These are phyloP conservation scores for Phoeniculus purpureus DNA, from an alignment of 2,797 vertebrate species.

Conservation along the genomic window DNA sequence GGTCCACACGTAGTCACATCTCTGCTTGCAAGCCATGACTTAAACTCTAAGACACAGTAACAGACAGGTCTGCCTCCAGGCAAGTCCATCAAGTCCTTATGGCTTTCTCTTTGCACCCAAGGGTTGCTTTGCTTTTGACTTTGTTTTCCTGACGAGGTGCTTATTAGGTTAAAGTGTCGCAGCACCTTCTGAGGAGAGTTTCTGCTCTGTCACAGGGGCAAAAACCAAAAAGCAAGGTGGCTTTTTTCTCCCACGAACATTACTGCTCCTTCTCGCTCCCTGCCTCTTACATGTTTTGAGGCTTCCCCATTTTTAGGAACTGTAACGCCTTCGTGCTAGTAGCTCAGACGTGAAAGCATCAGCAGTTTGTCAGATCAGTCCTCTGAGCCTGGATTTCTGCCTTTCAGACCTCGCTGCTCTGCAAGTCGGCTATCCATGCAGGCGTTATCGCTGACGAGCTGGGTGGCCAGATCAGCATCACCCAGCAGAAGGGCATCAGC, in stretches of 20 bases:
- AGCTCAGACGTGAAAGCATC: neutral
- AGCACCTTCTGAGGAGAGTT: neutral
- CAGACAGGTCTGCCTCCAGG: neutral
- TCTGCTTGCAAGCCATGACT: neutral
- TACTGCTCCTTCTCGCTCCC: neutral
- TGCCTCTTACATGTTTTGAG: neutral
- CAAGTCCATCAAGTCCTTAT: neutral
- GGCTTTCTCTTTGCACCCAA: neutral
- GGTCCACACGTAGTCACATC: neutral
- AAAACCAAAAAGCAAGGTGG: neutral
- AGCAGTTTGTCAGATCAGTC: neutral
- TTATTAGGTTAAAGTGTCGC: neutral
- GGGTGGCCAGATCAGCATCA: constrained; percentile 84
- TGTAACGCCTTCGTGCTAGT: neutral
- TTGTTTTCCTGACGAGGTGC: neutral
- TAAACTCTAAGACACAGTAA: neutral
- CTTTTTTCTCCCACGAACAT: neutral
- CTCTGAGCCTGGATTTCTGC: constrained; percentile 23
- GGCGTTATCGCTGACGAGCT: constrained; percentile 83
- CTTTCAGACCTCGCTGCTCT: constrained; percentile 86
- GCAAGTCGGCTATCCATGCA: constrained; percentile 87
- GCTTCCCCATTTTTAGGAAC: neutral
- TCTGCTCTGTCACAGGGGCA: neutral
- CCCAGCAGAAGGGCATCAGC: constrained; percentile 80
- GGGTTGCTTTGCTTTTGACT: neutral